Conservation (phyloP, 2,797 vertebrate genomes). For the Enteromius fasciolatus region DNA sequence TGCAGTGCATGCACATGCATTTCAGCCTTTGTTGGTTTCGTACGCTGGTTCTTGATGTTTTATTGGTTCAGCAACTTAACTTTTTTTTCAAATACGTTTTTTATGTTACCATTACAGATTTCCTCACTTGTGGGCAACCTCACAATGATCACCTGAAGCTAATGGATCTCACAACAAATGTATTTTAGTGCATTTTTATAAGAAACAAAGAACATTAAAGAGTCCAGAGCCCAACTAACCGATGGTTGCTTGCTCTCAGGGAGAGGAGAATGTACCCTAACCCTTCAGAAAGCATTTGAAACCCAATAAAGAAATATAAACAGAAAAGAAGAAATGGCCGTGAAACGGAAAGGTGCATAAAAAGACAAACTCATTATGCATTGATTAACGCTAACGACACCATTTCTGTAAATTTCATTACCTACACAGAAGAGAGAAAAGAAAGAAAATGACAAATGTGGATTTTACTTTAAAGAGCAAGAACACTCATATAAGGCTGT, state of each 20-base stretch:
- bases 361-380: background rate
- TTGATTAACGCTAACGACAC: background rate
- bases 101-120: too few relatives aligned
- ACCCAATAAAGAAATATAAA: background rate
- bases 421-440: background rate
- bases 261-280: background rate
- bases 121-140: background rate
- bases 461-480: conserved; percentile 36
- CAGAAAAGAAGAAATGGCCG: background rate
- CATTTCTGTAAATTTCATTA: background rate
- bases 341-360: background rate
- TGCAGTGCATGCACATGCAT: background rate
- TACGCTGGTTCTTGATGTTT: background rate
- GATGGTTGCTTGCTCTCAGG: too few relatives aligned
- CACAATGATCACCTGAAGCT: background rate
- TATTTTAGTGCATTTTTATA: background rate
- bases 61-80: background rate
- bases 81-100: background rate
- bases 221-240: background rate
- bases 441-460: background rate
- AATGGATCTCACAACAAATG: background rate
- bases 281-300: background rate
- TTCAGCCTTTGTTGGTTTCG: background rate
- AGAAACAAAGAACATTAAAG: background rate
- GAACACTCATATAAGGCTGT: background rate